phyloP scores from a whole-genome alignment of 2,888 invertebrate species.

The Notodonta dromedarius region DNA sequence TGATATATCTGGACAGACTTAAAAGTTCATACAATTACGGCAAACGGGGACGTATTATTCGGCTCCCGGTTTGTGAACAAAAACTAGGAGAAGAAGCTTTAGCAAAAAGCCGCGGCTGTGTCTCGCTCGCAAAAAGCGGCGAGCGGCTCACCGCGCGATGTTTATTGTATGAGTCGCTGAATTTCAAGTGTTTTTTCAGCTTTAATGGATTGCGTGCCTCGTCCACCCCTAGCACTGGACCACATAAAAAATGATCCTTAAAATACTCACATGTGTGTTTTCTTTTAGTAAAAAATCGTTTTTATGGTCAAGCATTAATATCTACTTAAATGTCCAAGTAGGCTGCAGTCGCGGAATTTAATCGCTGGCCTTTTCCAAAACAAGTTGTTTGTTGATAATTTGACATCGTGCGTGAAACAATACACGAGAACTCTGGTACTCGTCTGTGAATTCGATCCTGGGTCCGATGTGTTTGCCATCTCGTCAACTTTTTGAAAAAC shows the following conservation, averaged over 20 bases:
- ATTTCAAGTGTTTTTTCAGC: conserved; percentile 79
- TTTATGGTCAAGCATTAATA: background rate
- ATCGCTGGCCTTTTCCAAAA: background rate
- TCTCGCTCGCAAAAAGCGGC: conserved; percentile 59
- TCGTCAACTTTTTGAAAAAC: no score
- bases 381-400: background rate
- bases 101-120: conserved; percentile 60
- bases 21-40: conserved; percentile 23
- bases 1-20: background rate
- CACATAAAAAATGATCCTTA: conserved; percentile 48
- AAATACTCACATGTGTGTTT: conserved; percentile 27
- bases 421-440: background rate
- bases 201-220: conserved; percentile 74
- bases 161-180: conserved; percentile 82
- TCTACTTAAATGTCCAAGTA: background rate
- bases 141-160: conserved; percentile 58
- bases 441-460: background rate
- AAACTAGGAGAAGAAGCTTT: conserved; percentile 51
- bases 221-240: conserved; percentile 45
- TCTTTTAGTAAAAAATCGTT: conserved; percentile 13
- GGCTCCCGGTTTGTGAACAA: conserved; percentile 47
- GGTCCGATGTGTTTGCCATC: no score
- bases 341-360: background rate
- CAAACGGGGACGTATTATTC: conserved; percentile 20
- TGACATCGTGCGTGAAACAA: conserved; percentile 4